Base-by-base conservation (phyloP, 53 echinoderm and acorn worm species). In the Mesocentrotus franciscanus region DNA sequence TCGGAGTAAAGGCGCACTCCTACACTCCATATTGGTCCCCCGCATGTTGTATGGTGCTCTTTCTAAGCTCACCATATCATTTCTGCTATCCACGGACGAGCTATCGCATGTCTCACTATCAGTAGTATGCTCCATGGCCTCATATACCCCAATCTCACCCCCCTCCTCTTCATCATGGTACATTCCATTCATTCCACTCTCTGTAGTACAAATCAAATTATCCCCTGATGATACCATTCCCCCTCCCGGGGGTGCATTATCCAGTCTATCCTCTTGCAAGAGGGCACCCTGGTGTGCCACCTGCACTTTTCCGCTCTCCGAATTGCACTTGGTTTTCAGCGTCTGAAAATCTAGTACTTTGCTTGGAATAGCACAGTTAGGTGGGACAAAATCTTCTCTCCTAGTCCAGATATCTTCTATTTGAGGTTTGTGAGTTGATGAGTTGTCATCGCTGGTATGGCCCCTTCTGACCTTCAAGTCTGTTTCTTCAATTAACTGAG, bases 151-250 rank as follows among this genome's bases (percentile, higher is more conserved):
- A 36, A 85, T 55, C 39, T 94, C 95, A 64, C 95, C 95, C 87
- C 61, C 95, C 95, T 94, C 95, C 85, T 64, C 95, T 27, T 85
- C 95, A 85, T 94, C 95, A 87, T 94, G 95, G 95, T 85, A 94
- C 95, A 94, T 94, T 94, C 95, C 95, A 70, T 94, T 94, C 95
- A 94, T 94, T 85, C 95, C 95, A 94, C 68, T 85, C 95, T 85
- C 95, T 61, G 85, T 18, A 34, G 85, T 94, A 94, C 95, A 94
- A 94, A 94, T 94, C 87, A 66, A 68, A 94, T 94, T 94, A 94
- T 94, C 95, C 56, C 95, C 42, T 12, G 95, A 49, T 68, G 70
- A 85, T 87, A 66, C 95, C 95, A 94, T 94, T 94, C 66, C 49
- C 56, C 87, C 70, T 66, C 85, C 55, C 12, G 62, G 95, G 95